Conservation (phyloP, 2,888 invertebrate genomes). For the Aphidoletes aphidimyza region DNA sequence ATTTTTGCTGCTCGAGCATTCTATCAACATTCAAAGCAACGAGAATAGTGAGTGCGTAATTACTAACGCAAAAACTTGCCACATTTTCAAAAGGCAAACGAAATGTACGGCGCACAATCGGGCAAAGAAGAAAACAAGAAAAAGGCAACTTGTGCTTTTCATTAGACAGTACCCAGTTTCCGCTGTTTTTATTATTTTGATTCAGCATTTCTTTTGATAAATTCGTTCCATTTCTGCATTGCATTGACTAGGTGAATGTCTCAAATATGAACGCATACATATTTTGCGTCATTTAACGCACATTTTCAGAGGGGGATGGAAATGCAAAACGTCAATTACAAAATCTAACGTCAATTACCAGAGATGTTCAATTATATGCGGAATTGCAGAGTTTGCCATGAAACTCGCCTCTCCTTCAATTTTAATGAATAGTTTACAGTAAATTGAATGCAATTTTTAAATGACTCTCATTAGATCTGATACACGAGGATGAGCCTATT, state of each 20-base stretch:
- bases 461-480: background rate
- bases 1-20: background rate
- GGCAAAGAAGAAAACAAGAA: background rate
- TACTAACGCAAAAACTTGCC: background rate
- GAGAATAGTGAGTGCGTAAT: conserved; percentile 5
- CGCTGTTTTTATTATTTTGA: background rate
- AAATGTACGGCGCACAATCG: too few species aligned
- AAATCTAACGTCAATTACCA: too few species aligned
- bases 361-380: background rate
- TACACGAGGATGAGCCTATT: too few species aligned
- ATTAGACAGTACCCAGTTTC: background rate
- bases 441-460: background rate
- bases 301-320: background rate
- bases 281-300: background rate
- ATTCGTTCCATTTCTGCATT: background rate
- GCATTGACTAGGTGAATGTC: too few species aligned
- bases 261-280: background rate
- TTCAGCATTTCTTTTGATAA: background rate
- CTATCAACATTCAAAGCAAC: too few species aligned
- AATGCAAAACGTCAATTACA: background rate
- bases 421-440: background rate
- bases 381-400: background rate
- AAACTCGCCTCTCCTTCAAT: background rate
- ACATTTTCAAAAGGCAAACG: too few species aligned
- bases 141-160: background rate